phyloP scores from a whole-genome alignment of 2,113 vertebrate species.

The Aplodontia rufa region DNA sequence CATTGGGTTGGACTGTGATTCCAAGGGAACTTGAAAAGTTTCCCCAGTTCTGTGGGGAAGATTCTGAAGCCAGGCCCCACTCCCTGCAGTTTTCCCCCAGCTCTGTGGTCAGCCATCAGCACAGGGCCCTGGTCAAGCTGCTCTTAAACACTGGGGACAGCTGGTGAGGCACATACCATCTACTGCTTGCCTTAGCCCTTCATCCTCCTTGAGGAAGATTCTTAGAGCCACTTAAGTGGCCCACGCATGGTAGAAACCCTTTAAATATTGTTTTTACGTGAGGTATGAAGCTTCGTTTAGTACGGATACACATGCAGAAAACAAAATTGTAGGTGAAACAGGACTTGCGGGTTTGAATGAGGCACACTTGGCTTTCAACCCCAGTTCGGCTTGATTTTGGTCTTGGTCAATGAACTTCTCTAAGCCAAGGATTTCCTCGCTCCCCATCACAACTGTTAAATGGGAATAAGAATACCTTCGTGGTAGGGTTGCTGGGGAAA shows the following conservation, averaged over 20 bases:
- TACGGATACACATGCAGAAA: neutral
- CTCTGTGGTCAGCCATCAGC: neutral
- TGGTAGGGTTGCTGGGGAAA: neutral
- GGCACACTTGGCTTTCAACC: neutral
- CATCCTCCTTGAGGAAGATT: neutral
- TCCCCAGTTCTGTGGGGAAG: neutral
- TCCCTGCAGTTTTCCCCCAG: too few species aligned
- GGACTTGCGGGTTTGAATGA: neutral
- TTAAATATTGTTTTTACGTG: neutral
- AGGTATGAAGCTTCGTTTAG: neutral
- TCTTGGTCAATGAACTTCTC: neutral
- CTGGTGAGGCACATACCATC: neutral
- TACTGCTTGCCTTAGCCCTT: neutral
- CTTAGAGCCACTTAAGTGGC: neutral
- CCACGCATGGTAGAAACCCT: neutral
- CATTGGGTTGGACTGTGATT: neutral
- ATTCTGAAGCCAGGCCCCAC: neutral
- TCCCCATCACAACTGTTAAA: neutral
- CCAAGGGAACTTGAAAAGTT: neutral
- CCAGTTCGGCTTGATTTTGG: neutral
- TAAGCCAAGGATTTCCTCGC: neutral
- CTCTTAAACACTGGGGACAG: neutral
- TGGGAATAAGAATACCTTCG: neutral
- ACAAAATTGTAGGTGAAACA: neutral
- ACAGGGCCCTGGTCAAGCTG: neutral